These are phyloP conservation scores for Motacilla alba DNA, from an alignment of 2,113 vertebrate genomes.

Conservation along the genomic window DNA sequence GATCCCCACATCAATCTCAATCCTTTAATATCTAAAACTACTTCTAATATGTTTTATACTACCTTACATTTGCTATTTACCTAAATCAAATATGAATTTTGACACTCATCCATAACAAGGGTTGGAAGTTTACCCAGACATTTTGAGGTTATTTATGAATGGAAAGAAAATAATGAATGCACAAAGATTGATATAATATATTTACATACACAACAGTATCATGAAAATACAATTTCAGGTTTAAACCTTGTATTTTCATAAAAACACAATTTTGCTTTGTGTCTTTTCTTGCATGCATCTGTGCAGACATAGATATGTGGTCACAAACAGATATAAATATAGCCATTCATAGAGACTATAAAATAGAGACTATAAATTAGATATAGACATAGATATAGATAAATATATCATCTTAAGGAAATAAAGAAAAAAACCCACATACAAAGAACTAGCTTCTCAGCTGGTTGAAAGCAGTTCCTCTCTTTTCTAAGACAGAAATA, in stretches of 20 bases:
- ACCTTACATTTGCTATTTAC: too few species aligned
- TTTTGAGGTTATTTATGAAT: neutral
- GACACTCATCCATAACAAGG: neutral
- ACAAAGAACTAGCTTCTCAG: neutral
- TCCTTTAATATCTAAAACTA: too few species aligned
- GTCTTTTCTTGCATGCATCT: neutral
- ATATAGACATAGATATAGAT: neutral
- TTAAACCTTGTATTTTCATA: neutral
- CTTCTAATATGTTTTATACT: too few species aligned
- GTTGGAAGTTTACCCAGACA: neutral
- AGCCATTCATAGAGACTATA: neutral
- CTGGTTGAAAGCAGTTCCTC: neutral
- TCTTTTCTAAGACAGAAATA: neutral
- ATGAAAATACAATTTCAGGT: neutral
- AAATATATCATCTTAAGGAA: neutral
- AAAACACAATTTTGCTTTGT: neutral
- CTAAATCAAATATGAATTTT: too few species aligned
- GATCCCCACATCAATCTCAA: too few species aligned
- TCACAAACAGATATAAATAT: neutral
- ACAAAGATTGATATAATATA: neutral
- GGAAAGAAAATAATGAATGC: neutral
- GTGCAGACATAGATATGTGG: neutral
- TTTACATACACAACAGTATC: neutral
- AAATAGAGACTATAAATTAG: neutral
- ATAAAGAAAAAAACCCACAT: fast-evolving